These are phyloP conservation scores for Capreolus pygargus DNA, from an alignment of 2,113 vertebrate species.

Conservation along the genomic window DNA sequence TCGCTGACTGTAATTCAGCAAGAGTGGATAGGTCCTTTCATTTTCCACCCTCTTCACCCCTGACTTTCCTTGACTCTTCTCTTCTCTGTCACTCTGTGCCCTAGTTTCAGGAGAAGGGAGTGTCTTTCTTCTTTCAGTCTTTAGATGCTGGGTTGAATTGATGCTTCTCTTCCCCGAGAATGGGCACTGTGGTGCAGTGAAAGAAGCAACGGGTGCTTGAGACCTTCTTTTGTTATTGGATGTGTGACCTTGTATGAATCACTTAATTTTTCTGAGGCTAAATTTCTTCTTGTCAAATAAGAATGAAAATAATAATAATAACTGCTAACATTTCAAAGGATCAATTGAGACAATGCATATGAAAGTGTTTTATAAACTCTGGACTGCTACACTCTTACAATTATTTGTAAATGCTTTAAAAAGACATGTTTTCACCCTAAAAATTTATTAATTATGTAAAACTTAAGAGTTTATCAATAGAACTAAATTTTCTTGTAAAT, in stretches of 20 bases:
- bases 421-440: not conserved
- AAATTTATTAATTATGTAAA: not conserved
- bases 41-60: not conserved
- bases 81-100: not conserved
- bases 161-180: not conserved
- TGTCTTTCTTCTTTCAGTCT: not conserved
- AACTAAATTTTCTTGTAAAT: not conserved
- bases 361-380: not conserved
- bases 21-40: rapidly evolving
- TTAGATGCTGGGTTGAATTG: not conserved
- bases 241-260: not conserved
- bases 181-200: not conserved
- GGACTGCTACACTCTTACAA: not conserved
- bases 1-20: not conserved
- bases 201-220: not conserved
- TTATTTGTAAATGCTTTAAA: not conserved
- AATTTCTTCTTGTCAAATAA: not conserved
- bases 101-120: not conserved
- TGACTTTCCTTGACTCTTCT: not conserved
- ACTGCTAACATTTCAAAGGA: not conserved
- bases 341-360: not conserved
- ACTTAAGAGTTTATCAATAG: not conserved
- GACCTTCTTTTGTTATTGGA: not conserved
- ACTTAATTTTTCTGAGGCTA: not conserved
- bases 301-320: not conserved